A percentile compares a stretch with the other conserved stretches of the same genome.
Conservation (phyloP, 1,140 invertebrate species). For the Lamellibrachia luymesi region DNA sequence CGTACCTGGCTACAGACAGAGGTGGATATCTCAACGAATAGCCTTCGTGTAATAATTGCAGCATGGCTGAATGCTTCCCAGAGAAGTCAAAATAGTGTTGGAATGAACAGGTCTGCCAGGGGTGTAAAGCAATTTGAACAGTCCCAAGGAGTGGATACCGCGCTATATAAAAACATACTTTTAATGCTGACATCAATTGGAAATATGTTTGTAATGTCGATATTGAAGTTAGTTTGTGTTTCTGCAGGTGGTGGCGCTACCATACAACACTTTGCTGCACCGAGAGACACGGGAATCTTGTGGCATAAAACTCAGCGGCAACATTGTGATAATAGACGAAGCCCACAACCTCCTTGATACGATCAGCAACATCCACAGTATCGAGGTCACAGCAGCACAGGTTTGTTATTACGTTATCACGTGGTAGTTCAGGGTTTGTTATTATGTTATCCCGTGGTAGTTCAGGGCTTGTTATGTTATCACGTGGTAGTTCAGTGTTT, state of each 20-base stretch:
- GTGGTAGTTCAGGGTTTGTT: neutral
- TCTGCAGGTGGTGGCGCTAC: slow-evolving; percentile 54
- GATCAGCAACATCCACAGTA: slow-evolving; percentile 81
- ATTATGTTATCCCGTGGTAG: neutral
- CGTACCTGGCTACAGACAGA: too few relatives aligned
- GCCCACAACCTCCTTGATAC: slow-evolving; percentile 95
- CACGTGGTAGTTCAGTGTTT: too few relatives aligned
- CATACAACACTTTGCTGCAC: slow-evolving; percentile 75
- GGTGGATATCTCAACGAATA: too few relatives aligned
- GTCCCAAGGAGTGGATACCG: too few relatives aligned
- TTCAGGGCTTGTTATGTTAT: too few relatives aligned
- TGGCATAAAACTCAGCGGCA: slow-evolving; percentile 80
- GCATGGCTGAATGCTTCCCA: too few relatives aligned
- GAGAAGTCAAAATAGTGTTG: too few relatives aligned
- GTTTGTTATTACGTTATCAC: slow-evolving; percentile 31
- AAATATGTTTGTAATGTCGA: neutral
- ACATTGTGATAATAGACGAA: slow-evolving; percentile 92
- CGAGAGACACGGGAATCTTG: slow-evolving; percentile 78
- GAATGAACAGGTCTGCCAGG: too few relatives aligned
- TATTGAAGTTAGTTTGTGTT: neutral
- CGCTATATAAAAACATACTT: too few relatives aligned
- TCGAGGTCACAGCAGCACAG: slow-evolving; percentile 69
- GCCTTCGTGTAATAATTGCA: too few relatives aligned
- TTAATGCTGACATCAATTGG: neutral
- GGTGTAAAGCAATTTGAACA: too few relatives aligned